phyloP scores from a whole-genome alignment of 2,113 vertebrate genomes.

The Hypomesus transpacificus region DNA sequence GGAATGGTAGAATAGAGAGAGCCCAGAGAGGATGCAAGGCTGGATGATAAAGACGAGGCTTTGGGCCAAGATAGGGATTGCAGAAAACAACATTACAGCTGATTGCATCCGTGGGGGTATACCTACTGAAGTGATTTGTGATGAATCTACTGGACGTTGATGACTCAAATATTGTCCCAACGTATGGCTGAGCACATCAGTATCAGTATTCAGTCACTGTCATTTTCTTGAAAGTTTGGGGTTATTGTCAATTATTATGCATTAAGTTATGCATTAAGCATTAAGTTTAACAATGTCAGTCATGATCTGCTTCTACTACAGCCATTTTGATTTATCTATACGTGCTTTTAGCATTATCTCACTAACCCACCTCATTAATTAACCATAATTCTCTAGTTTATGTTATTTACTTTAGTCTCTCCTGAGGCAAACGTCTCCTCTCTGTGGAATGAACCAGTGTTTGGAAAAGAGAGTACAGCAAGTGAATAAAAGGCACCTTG shows the following conservation, averaged over 20 bases:
- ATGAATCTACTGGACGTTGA: too few species aligned
- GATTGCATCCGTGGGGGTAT: too few species aligned
- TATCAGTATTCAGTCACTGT: too few species aligned
- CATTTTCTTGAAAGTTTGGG: too few species aligned
- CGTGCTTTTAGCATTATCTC: conserved; percentile 7
- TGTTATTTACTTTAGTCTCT: conserved; percentile 11
- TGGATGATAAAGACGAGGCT: not conserved
- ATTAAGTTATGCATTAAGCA: too few species aligned
- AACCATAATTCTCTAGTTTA: conserved; percentile 9
- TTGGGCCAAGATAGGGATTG: too few species aligned
- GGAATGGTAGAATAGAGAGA: not conserved
- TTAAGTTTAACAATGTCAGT: too few species aligned
- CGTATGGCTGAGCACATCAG: too few species aligned
- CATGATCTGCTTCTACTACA: not conserved
- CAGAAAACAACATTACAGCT: too few species aligned
- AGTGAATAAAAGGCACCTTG: conserved; percentile 20
- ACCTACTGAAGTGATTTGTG: too few species aligned
- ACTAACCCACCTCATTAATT: conserved; percentile 20
- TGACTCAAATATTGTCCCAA: too few species aligned
- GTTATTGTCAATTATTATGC: too few species aligned
- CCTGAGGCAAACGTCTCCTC: not conserved
- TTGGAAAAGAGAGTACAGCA: conserved; percentile 2
- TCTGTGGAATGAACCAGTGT: conserved; percentile 13
- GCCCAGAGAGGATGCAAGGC: not conserved
- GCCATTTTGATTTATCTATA: conserved; percentile 3